phyloP scores from a whole-genome alignment of 2,797 vertebrate genomes.

The Tachyglossus aculeatus region DNA sequence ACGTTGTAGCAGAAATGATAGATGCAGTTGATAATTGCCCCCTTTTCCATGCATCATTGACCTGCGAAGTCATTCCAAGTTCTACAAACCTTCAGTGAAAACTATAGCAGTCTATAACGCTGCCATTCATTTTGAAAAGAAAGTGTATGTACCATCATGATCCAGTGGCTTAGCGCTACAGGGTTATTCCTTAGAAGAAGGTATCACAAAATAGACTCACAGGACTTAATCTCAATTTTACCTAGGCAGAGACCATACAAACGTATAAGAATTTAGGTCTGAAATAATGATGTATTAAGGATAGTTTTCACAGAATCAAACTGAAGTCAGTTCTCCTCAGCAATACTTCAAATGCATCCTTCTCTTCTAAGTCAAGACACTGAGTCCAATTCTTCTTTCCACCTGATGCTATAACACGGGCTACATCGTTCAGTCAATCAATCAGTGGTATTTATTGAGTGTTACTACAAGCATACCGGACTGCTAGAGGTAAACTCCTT shows the following conservation, averaged over 20 bases:
- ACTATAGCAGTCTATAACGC: constrained; percentile 1
- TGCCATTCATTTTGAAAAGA: constrained; percentile 33
- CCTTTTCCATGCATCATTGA: background rate
- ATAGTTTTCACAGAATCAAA: no score
- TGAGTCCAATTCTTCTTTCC: no score
- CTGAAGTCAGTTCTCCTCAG: no score
- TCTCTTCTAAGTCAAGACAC: no score
- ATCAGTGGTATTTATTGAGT: no score
- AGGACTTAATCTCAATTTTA: constrained; percentile 50
- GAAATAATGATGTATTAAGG: no score
- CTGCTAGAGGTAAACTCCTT: no score
- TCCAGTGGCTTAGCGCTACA: background rate
- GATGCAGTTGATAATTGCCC: background rate
- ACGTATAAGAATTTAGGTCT: no score
- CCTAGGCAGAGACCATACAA: constrained; percentile 50
- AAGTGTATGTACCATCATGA: constrained; percentile 30
- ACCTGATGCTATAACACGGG: no score
- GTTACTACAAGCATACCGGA: no score
- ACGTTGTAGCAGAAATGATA: constrained; percentile 4
- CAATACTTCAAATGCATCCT: no score
- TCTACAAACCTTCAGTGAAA: constrained; percentile 8
- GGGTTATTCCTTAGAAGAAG: constrained; percentile 26
- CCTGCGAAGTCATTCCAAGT: background rate
- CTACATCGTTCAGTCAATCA: no score
- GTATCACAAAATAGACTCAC: constrained; percentile 38